phyloP scores from a whole-genome alignment of 2,797 vertebrate species.

The Apodemus agrarius region DNA sequence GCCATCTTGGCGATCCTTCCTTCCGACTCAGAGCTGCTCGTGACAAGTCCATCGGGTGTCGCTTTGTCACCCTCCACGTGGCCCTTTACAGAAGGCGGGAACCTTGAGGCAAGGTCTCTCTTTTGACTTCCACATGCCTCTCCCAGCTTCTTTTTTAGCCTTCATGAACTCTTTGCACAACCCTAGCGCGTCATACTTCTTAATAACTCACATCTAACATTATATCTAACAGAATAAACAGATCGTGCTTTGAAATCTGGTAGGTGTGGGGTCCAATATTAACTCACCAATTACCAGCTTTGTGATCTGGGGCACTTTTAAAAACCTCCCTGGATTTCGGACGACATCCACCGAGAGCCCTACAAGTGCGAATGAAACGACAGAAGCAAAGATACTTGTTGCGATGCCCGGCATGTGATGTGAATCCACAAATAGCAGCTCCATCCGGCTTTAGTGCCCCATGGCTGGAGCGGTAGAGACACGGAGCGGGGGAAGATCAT shows the following conservation, averaged over 20 bases:
- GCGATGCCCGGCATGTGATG: not conserved
- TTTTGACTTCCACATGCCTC: not conserved
- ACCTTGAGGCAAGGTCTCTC: not conserved
- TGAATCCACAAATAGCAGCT: not conserved
- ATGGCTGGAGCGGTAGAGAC: not conserved
- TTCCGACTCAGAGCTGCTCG: not conserved
- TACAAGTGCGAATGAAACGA: conserved; percentile 35
- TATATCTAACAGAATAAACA: not conserved
- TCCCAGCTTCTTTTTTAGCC: not conserved
- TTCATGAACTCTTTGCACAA: not conserved
- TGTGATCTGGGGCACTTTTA: not conserved
- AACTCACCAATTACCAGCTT: not conserved
- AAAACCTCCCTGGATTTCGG: not conserved
- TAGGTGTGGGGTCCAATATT: not conserved
- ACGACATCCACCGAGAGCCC: conserved; percentile 10
- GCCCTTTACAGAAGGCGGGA: not conserved
- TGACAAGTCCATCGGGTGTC: not conserved
- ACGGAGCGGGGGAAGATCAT: not conserved
- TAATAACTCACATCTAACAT: not conserved
- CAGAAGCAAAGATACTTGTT: conserved; percentile 19
- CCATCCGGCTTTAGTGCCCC: conserved; percentile 1
- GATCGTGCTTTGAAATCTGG: conserved; percentile 55
- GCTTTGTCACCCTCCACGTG: not conserved
- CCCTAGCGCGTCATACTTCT: not conserved
- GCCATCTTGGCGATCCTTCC: not conserved